Percentiles rank a stretch among this genome's conserved stretches.
Conservation (phyloP, 2,113 vertebrate genomes). For the Machaerirhynchus nigripectus region DNA sequence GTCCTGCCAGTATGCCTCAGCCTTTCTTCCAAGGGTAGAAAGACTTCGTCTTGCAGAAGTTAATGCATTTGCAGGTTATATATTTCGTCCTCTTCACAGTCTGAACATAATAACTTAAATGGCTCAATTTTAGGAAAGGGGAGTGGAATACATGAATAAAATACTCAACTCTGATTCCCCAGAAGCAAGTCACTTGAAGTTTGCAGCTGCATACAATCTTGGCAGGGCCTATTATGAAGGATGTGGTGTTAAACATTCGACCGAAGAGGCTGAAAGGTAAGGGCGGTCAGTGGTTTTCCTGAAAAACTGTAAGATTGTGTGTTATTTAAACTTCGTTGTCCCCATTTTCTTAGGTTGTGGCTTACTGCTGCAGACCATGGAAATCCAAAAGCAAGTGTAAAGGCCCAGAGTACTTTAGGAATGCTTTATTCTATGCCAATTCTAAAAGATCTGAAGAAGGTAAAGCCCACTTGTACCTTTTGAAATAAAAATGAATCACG, state of each 20-base stretch:
- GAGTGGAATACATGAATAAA: slow-evolving; percentile 77
- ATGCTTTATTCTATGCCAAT: slow-evolving; percentile 75
- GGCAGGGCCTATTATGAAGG: slow-evolving; percentile 80
- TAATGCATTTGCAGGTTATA: neutral
- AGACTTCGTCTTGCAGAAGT: neutral
- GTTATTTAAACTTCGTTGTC: neutral
- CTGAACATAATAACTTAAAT: neutral
- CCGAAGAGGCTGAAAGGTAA: slow-evolving; percentile 79
- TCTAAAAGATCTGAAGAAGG: slow-evolving; percentile 76
- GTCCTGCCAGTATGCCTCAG: neutral
- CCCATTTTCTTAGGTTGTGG: slow-evolving; percentile 69
- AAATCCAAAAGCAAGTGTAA: slow-evolving; percentile 79
- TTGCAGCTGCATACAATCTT: slow-evolving; percentile 81
- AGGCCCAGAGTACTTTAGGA: slow-evolving; percentile 79
- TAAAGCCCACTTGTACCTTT: neutral
- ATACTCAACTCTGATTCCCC: slow-evolving; percentile 68
- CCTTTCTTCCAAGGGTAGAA: neutral
- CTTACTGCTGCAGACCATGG: slow-evolving; percentile 78
- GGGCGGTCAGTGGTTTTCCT: neutral
- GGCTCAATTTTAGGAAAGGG: slow-evolving; percentile 68
- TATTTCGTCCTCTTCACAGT: neutral
- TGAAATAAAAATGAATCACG: neutral
- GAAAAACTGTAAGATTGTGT: neutral
- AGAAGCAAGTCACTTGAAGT: slow-evolving; percentile 70
- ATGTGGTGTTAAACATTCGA: slow-evolving; percentile 67